Percentiles rank a stretch among this genome's conserved stretches.
phyloP scores from a whole-genome alignment of 2,797 vertebrate species.

The Myioborus melanocephalus region DNA sequence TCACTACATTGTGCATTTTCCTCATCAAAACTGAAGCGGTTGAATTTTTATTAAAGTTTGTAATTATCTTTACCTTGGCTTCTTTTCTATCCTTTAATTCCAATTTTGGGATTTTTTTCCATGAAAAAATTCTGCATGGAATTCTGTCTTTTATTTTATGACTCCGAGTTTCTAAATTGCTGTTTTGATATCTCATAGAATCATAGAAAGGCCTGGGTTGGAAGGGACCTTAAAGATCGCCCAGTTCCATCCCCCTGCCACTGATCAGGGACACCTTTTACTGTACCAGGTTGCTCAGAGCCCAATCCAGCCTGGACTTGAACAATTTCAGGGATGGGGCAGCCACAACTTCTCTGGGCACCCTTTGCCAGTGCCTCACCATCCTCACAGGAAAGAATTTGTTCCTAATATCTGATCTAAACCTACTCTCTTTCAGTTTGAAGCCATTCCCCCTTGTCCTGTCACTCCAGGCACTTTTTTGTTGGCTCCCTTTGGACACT shows the following conservation, averaged over 20 bases:
- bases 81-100: neutral
- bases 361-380: accelerated
- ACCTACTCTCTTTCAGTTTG: accelerated
- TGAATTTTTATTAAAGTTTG: neutral
- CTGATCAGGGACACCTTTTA: accelerated
- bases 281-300: accelerated
- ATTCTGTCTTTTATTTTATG: neutral
- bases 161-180: neutral
- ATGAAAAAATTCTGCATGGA: neutral
- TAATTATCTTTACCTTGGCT: neutral
- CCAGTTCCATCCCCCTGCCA: accelerated
- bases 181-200: neutral
- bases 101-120: accelerated
- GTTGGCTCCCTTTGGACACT: accelerated
- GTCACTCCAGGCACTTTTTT: neutral
- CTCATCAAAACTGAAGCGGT: neutral
- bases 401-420: too few relatives aligned
- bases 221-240: neutral
- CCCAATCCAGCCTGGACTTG: neutral
- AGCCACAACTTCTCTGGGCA: accelerated
- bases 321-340: accelerated
- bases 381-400: accelerated
- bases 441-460: neutral
- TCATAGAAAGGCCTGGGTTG: neutral
- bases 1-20: neutral